A percentile compares a stretch with the other conserved stretches of the same genome.
Evolutionary conservation across 2,797 vertebrate genomes (phyloP).

Genomic region (Lacerta bilineata): DNA sequence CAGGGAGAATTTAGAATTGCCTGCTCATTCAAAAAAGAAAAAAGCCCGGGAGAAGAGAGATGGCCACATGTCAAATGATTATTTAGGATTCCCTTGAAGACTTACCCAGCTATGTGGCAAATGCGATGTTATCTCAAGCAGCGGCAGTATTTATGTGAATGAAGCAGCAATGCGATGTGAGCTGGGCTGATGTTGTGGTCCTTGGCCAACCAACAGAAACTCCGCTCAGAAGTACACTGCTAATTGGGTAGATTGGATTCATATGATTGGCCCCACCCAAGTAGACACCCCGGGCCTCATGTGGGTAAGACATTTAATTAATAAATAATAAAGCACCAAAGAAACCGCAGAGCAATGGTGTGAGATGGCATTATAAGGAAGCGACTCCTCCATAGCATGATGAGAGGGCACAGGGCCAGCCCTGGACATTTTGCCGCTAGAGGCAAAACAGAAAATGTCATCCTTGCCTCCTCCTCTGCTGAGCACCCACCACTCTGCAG

Average conservation of each 20-base stretch:
- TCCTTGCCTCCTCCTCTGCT: no score
- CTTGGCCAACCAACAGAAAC: neutral
- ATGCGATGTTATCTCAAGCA: neutral
- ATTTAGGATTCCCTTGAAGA: neutral
- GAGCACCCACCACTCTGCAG: no score
- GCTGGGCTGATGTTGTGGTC: neutral
- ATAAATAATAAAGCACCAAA: no score
- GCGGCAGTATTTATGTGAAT: fast-evolving
- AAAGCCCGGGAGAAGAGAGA: neutral
- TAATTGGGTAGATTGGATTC: neutral
- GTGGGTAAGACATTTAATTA: neutral
- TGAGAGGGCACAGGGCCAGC: neutral
- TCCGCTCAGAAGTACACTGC: neutral
- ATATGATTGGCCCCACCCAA: neutral
- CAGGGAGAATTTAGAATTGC: constrained; percentile 4
- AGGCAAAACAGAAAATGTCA: no score
- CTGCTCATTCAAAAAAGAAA: neutral
- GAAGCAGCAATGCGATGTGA: neutral
- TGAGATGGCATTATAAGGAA: no score
- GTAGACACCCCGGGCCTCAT: no score
- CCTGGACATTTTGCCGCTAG: no score
- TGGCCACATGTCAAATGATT: neutral
- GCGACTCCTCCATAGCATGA: neutral
- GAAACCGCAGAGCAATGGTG: no score
- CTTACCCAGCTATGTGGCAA: no score